Base-by-base conservation (phyloP, 1,140 invertebrate species). In the Drosophila ambigua region DNA sequence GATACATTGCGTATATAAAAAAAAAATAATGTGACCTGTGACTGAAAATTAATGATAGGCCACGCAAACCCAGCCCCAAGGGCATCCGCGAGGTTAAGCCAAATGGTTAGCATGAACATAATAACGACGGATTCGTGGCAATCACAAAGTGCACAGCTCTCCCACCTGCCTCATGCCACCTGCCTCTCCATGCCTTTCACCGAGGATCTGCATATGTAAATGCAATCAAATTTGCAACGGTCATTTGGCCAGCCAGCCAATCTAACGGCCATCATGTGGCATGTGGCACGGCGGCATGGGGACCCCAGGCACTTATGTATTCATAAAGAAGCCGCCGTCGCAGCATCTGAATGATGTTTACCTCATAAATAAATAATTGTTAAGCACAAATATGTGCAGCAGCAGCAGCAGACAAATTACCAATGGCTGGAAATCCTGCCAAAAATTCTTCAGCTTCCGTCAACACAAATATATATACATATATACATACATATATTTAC, bases 321-420 rank as follows among this genome's bases (percentile, higher is more conserved):
- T 80, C 72, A 84, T 77, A 84, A 72, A 84, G 76, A 65, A 65
- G 81, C 61, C 55, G 39, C 78, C 55, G 49, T 46, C 26, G 43
- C 49, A 58, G 83, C 82, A 87, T 82, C 82, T 76, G 83, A 87
- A 87, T 87, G 83, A 82, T 87, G 83, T 87, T 87, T 78, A 87
- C 83, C 83, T 87, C 83, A 88, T 87, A 85, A 85, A 85, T 85
- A 85, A 81, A 82, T 85, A 85, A 85, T 87, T 78, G 82, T 78
- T 87, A 74, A 85, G 78, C 78, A 63, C 77, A 81, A 81, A 87
- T 87, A 77, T 81, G 79, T 73, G 49, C 28, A 59, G 64, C 52
- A 35, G 41, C 28, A 59, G 64, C 52, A 43, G 45, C 76, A 82
- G 79, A 82, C 79, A 83, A 82, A 82, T 83, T 83, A 76, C 79